Conservation (phyloP, 2,888 invertebrate species). For the Ectobius pallidus region DNA sequence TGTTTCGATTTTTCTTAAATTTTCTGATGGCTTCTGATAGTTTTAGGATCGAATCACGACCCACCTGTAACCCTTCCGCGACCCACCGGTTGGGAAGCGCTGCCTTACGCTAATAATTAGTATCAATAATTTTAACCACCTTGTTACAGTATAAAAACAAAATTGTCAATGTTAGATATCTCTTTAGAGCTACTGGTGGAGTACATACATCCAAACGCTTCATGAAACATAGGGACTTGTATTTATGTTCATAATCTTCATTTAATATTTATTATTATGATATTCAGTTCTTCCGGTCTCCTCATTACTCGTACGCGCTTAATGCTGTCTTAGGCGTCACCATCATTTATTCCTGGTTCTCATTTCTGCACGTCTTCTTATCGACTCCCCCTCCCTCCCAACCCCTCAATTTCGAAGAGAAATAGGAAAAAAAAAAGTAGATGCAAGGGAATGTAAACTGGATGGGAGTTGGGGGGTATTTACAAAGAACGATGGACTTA, state of each 20-base stretch:
- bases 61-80: too few species aligned
- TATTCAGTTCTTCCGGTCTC: neutral
- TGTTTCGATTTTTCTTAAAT: too few species aligned
- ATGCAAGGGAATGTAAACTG: neutral
- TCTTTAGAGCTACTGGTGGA: too few species aligned
- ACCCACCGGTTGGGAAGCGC: too few species aligned
- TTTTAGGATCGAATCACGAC: too few species aligned
- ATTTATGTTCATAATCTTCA: neutral
- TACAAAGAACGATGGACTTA: conserved; percentile 40
- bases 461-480: conserved; percentile 15
- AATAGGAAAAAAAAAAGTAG: conserved; percentile 10
- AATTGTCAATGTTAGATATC: too few species aligned
- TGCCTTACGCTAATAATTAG: too few species aligned
- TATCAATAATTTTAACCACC: too few species aligned
- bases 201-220: too few species aligned
- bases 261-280: neutral
- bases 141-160: too few species aligned
- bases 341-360: conserved; percentile 34
- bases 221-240: too few species aligned
- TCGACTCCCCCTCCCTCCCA: conserved; percentile 16
- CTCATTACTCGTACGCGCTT: conserved; percentile 28
- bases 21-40: too few species aligned
- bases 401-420: conserved; percentile 21
- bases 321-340: conserved; percentile 33
- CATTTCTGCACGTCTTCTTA: conserved; percentile 30